Base-by-base conservation (phyloP, 1,140 invertebrate species). In the Leptonema lineaticorne region DNA sequence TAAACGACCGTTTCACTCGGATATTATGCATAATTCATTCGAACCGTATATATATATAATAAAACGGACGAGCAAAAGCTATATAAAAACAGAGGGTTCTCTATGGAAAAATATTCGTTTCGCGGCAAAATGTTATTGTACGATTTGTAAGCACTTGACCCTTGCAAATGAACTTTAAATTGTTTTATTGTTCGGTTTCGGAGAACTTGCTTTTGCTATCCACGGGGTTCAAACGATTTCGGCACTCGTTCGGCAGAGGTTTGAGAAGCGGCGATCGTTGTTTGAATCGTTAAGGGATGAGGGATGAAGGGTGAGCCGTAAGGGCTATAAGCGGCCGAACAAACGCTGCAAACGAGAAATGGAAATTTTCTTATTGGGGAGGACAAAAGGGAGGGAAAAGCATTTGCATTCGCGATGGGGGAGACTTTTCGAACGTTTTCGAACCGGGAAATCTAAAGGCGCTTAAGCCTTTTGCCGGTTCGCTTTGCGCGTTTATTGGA, bases 131-230 rank as follows among this genome's bases (percentile, higher is more conserved):
- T 53, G 50, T 53, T 53, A 53, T 53, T 53, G 50, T 41, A 33
- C 59, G 59, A 62, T 64, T 64, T 50, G 62, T 64, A 64, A 64
- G 62, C 62, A 64, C 62, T 64, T 64, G 62, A 64, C 62, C 62
- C 62, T 50, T 46, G 62, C 62, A 64, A 64, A 64, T 64, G 62
- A 64, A 64, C 62, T 64, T 64, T 64, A 64, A 64, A 64, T 64
- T 64, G 62, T 64, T 64, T 64, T 64, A 64, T 64, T 64, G 62
- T 64, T 20, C 58, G n/a, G n/a, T n/a, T n/a, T n/a, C n/a, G n/a
- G n/a, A n/a, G n/a, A n/a, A n/a, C n/a, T n/a, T n/a, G n/a, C n/a
- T n/a, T n/a, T n/a, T n/a, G n/a, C n/a, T n/a, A n/a, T n/a, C n/a
- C n/a, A n/a, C n/a, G n/a, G n/a, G n/a, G n/a, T n/a, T n/a, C n/a